These are phyloP conservation scores for Raja brachyura DNA, from an alignment of 2,113 vertebrate genomes.

Conservation along the genomic window DNA sequence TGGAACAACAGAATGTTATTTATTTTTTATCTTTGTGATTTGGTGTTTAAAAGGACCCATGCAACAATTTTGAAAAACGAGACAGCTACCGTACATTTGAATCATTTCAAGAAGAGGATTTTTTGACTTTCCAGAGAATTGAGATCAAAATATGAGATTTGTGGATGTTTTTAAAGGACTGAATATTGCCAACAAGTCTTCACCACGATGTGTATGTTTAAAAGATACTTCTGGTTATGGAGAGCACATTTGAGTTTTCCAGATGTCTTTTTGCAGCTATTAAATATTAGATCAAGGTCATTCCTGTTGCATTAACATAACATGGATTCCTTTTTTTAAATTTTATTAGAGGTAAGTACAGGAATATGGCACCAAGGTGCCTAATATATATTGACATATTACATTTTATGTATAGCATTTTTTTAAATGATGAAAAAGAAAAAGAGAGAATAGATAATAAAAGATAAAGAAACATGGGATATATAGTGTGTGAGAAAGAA, in stretches of 20 bases:
- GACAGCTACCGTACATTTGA: neutral
- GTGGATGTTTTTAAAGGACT: neutral
- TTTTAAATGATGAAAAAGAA: too few species aligned
- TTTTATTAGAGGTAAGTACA: too few species aligned
- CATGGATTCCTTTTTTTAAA: too few species aligned
- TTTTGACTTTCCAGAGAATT: neutral
- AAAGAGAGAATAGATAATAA: too few species aligned
- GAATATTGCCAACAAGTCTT: neutral
- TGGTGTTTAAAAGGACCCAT: neutral
- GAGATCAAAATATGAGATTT: neutral
- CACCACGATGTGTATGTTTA: neutral
- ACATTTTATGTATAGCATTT: too few species aligned
- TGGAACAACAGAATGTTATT: conserved; percentile 4
- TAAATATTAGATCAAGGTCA: neutral
- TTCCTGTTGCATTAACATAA: neutral
- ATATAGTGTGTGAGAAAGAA: too few species aligned
- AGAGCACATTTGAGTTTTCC: neutral
- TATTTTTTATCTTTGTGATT: neutral
- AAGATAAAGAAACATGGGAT: too few species aligned
- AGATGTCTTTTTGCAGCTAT: neutral
- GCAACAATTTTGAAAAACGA: neutral
- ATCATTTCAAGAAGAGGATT: neutral
- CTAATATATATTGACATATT: too few species aligned
- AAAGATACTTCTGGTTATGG: neutral
- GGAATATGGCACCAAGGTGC: too few species aligned